Percentiles rank a stretch among this genome's conserved stretches.
Evolutionary conservation across 2,797 vertebrate species (phyloP).

Genomic region (Anabas testudineus): DNA sequence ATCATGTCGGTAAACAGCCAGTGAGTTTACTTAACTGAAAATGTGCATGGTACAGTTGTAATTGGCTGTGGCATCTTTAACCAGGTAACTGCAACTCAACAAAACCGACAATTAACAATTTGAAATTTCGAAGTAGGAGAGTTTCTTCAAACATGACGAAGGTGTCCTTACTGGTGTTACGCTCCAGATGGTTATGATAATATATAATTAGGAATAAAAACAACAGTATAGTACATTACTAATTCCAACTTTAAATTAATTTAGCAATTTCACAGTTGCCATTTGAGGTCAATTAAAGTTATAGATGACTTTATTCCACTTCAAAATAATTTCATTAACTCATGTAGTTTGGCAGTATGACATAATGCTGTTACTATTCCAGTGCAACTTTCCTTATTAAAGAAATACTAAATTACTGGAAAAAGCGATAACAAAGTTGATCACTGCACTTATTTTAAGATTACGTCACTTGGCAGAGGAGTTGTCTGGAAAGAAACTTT

Average conservation of each 20-base stretch:
- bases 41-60: too few species aligned
- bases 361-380: constrained; percentile 13
- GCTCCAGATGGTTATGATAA: constrained; percentile 34
- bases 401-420: constrained; percentile 42
- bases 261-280: background rate
- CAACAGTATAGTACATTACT: background rate
- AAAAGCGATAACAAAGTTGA: constrained; percentile 37
- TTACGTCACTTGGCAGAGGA: constrained; percentile 58
- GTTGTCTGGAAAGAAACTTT: constrained; percentile 56
- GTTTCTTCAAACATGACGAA: background rate
- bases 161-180: background rate
- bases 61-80: background rate
- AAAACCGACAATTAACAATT: background rate
- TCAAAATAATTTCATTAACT: constrained; percentile 24
- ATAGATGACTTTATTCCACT: constrained; percentile 28
- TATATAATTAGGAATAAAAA: constrained; percentile 1
- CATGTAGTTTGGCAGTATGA: constrained; percentile 21
- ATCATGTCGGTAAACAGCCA: background rate
- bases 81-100: background rate
- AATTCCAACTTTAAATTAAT: constrained; percentile 37
- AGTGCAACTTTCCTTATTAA: constrained; percentile 26
- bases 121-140: background rate
- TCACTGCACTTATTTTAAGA: constrained; percentile 34
- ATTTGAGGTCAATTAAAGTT: constrained; percentile 20
- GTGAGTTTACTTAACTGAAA: too few species aligned